A percentile compares a stretch with the other conserved stretches of the same genome.
These are phyloP conservation scores for Calcarius ornatus DNA, from an alignment of 2,113 vertebrate genomes.

Conservation along the genomic window DNA sequence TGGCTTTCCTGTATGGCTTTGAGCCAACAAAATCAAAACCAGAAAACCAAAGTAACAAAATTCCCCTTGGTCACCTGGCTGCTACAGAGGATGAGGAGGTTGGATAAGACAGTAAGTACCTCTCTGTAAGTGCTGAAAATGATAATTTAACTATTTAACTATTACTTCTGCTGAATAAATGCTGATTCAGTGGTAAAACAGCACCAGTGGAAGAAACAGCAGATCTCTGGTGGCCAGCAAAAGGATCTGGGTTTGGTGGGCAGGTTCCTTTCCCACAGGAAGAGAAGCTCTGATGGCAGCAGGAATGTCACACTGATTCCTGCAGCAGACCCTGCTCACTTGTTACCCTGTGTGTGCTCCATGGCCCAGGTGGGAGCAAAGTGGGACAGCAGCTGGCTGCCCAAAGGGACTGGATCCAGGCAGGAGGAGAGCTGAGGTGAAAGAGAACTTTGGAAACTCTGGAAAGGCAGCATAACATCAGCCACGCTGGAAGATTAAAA, in stretches of 20 bases:
- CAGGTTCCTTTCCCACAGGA: background rate
- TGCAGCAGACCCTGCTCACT: accelerated
- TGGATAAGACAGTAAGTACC: background rate
- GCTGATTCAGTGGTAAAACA: background rate
- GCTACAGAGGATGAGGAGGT: background rate
- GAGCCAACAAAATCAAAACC: background rate
- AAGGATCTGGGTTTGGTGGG: background rate
- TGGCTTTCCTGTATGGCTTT: background rate
- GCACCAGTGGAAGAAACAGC: background rate
- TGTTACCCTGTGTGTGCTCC: background rate
- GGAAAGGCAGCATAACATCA: background rate
- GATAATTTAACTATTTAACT: background rate
- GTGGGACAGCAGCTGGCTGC: background rate
- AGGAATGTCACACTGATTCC: background rate
- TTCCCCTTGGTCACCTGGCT: background rate
- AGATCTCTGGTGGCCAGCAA: background rate
- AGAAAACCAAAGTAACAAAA: background rate
- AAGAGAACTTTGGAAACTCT: background rate
- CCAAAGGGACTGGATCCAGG: background rate
- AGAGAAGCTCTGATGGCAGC: background rate
- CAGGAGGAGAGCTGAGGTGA: background rate
- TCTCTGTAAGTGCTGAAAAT: background rate
- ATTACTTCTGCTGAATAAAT: background rate
- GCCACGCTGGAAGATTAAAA: background rate
- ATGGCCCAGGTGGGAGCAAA: background rate